phyloP scores from a whole-genome alignment of 2,797 vertebrate species.

The Heteromormyrus szaboi region DNA sequence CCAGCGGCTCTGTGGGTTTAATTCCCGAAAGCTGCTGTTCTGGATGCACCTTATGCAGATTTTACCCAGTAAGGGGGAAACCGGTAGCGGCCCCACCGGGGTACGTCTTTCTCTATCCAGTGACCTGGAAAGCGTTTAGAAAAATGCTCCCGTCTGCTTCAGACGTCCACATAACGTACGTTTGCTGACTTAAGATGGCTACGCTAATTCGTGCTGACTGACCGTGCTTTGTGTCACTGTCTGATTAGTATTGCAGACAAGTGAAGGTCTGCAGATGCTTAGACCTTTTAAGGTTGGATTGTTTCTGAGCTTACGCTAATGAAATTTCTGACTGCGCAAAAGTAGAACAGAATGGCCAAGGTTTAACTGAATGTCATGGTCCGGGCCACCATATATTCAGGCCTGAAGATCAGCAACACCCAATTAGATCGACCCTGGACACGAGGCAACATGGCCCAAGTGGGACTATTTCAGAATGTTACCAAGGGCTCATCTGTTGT shows the following conservation, averaged over 20 bases:
- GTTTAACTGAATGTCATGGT: background rate
- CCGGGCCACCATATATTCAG: background rate
- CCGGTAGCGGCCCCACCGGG: background rate
- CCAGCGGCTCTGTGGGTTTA: background rate
- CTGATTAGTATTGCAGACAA: background rate
- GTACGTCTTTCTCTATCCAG: background rate
- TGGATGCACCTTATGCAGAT: background rate
- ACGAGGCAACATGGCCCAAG: background rate
- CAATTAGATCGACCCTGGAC: background rate
- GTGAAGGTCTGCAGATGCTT: background rate
- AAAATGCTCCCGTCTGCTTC: background rate
- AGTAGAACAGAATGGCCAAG: background rate
- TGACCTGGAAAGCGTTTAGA: background rate
- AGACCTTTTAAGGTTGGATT: background rate
- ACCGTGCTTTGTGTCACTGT: background rate
- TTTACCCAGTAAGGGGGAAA: background rate
- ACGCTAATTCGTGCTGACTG: background rate
- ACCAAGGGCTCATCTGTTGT: background rate
- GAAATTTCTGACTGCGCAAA: background rate
- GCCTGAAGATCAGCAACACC: background rate
- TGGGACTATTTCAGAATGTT: background rate
- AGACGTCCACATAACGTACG: background rate
- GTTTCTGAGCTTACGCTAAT: background rate
- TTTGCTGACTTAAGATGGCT: constrained; percentile 19
- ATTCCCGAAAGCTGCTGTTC: background rate